Evolutionary conservation across 1,140 invertebrate genomes (phyloP), one percentile per base, ranked within the genome.

Genomic region (Atopsyche davidsoni): DNA sequence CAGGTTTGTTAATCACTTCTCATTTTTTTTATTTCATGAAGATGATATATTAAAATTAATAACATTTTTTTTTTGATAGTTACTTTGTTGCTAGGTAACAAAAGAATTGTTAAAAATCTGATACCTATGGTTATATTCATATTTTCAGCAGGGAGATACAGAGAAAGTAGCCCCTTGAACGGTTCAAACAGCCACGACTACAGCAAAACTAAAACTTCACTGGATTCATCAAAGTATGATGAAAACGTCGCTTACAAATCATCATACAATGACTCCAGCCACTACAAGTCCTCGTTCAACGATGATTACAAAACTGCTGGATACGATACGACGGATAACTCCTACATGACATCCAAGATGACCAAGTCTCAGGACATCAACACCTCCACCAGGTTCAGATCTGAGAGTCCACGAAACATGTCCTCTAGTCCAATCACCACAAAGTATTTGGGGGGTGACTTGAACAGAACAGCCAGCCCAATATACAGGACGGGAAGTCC

Each of bases 361-460:
- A 67, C 64, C 22, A 72, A 69, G 53, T 64, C 62, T 44, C 65
- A 70, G 44, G 62, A 59, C 22, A 64, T 59, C 34, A 62, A 58
- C 28, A 57, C 60, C 4, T 62, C 51, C 42, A 59, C 53, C 14
- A 63, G 63, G 59, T 71, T 69, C 51, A 69, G 69, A 14, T 65
- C 71, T 1, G 72, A 73, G 36, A 72, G 65, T 56, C 64, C 71
- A 2, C 60, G 67, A 34, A 70, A 72, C 51, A 60, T 64, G 24
- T 71, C 69, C 2, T 68, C 69, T 0, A 74, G 72, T 62, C 72
- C 72, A 4, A 72, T 74, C 51, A 72, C 69, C 25, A 69, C 64
- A 10, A 71, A 72, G 55, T 66, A 72, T 60, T 62, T 71, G 23
- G 70, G 68, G 4, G 70, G 70, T 51, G 71, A 73, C 42, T 55